Evolutionary conservation across 1,140 invertebrate genomes (phyloP).

Genomic region (Brachionus paranguensis): DNA sequence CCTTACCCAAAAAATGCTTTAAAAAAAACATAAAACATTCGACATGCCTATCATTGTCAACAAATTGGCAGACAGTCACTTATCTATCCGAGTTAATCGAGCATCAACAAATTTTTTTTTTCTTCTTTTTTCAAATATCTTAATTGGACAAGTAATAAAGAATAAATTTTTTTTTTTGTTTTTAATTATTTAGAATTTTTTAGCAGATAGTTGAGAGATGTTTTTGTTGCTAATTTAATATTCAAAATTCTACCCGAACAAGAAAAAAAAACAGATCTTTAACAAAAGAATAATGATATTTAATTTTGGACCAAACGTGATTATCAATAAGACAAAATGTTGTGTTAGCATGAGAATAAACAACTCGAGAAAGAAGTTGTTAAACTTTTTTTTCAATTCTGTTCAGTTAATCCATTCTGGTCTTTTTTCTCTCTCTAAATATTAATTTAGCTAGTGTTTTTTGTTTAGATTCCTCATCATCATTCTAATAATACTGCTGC

Average conservation of each 20-base stretch:
- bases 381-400: not conserved
- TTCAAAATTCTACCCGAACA: not conserved
- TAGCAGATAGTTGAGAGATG: not conserved
- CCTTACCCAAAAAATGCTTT: too few relatives aligned
- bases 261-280: not conserved
- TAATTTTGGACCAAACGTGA: not conserved
- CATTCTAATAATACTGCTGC: not conserved
- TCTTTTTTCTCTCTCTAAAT: not conserved
- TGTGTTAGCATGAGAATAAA: slow-evolving; percentile 2
- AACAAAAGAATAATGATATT: not conserved
- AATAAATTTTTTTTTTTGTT: not conserved
- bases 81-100: not conserved
- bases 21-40: not conserved
- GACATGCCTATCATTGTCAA: not conserved
- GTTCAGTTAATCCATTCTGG: not conserved
- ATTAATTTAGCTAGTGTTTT: not conserved
- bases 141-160: not conserved
- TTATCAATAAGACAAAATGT: not conserved
- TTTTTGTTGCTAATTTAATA: not conserved
- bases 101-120: not conserved
- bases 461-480: not conserved
- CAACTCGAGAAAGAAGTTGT: not conserved
- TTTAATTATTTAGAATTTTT: not conserved
- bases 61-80: not conserved
- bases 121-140: not conserved